These are phyloP conservation scores for Pterois miles DNA, from an alignment of 2,797 vertebrate species.

Conservation along the genomic window DNA sequence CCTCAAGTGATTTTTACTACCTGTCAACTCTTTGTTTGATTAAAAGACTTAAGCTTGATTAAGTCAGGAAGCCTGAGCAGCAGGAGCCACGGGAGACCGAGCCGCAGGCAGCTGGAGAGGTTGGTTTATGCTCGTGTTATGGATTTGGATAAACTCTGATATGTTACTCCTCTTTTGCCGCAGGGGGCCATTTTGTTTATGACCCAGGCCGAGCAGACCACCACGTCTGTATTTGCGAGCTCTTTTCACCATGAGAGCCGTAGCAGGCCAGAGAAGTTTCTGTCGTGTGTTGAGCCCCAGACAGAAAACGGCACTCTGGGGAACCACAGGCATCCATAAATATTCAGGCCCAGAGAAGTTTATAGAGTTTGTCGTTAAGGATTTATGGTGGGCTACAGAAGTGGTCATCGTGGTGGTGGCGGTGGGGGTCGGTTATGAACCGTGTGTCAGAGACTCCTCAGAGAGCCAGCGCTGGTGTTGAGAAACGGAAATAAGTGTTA, in stretches of 20 bases:
- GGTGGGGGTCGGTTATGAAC: conserved; percentile 31
- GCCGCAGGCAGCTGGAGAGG: conserved; percentile 36
- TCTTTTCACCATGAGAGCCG: conserved; percentile 57
- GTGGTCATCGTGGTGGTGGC: conserved; percentile 55
- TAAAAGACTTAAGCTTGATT: conserved; percentile 39
- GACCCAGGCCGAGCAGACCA: conserved; percentile 65
- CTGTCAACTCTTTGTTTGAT: conserved; percentile 40
- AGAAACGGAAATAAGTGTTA: conserved; percentile 56
- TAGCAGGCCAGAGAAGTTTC: conserved; percentile 67
- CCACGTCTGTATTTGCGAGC: conserved; percentile 56
- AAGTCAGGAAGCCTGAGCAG: conserved; percentile 21
- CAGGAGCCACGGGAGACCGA: conserved; percentile 11
- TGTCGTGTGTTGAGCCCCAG: conserved; percentile 73
- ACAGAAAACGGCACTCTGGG: conserved; percentile 80
- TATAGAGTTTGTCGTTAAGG: conserved; percentile 82
- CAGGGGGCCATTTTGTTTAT: conserved; percentile 71
- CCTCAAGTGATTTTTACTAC: conserved; percentile 32
- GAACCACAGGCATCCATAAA: conserved; percentile 83
- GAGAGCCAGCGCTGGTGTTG: conserved; percentile 39
- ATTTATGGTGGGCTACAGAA: conserved; percentile 82
- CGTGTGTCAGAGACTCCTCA: conserved; percentile 52
- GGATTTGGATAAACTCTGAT: conserved; percentile 67
- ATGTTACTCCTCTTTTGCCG: conserved; percentile 54
- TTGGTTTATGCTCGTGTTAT: conserved; percentile 39
- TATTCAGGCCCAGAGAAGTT: conserved; percentile 81